Percentiles rank a stretch among this genome's conserved stretches.
Conservation (phyloP, 2,888 invertebrate species). For the Itoplectis maculator region DNA sequence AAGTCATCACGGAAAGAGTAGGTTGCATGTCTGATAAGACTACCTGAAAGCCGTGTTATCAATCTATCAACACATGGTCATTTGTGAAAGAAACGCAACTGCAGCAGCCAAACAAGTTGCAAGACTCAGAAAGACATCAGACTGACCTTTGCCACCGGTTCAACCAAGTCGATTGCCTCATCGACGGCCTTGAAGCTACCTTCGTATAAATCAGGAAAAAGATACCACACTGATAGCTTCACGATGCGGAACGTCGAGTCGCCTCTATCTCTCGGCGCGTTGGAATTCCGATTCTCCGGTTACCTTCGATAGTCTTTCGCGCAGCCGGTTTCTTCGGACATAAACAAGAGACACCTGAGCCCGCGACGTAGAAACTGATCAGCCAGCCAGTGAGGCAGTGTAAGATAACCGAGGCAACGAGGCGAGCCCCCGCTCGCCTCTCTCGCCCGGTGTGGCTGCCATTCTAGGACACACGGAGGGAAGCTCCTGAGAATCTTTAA, state of each 20-base stretch:
- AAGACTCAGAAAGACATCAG: background rate
- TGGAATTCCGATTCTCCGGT: conserved; percentile 31
- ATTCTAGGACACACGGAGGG: conserved; percentile 48
- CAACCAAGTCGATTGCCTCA: background rate
- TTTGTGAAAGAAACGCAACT: conserved; percentile 65
- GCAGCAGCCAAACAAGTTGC: conserved; percentile 15
- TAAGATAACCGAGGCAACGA: conserved; percentile 57
- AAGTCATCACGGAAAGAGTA: background rate
- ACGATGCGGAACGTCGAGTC: background rate
- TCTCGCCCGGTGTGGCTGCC: conserved; percentile 36
- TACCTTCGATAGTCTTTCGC: conserved; percentile 49
- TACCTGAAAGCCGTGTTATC: conserved; percentile 71
- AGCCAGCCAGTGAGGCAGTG: conserved; percentile 53
- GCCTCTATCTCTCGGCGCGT: background rate
- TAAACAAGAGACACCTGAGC: conserved; percentile 64
- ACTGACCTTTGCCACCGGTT: background rate
- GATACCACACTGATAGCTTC: background rate
- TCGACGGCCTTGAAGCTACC: background rate
- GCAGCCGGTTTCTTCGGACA: conserved; percentile 32
- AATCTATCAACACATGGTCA: conserved; percentile 80
- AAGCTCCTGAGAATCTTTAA: conserved; percentile 64
- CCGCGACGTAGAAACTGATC: conserved; percentile 61
- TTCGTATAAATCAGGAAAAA: background rate
- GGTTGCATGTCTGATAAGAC: conserved; percentile 15
- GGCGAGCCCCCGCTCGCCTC: conserved; percentile 6